These are phyloP conservation scores for Nipponacmea schrenckii DNA, from an alignment of 2,888 invertebrate species.

Conservation along the genomic window DNA sequence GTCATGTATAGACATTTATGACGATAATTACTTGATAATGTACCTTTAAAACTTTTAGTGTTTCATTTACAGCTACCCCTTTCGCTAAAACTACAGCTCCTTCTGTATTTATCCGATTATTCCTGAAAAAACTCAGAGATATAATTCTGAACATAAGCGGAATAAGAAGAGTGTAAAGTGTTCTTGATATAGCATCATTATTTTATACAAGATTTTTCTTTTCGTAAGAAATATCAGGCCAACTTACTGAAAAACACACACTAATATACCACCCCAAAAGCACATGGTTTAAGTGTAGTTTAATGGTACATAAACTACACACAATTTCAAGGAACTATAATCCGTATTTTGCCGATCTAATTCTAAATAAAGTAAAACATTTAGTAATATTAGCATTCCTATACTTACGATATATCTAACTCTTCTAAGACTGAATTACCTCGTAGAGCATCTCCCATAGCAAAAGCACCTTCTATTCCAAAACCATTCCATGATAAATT, in stretches of 20 bases:
- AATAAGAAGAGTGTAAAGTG: not conserved
- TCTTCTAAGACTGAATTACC: slow-evolving; percentile 62
- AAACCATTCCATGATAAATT: slow-evolving; percentile 67
- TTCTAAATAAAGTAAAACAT: too few relatives aligned
- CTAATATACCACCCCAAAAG: slow-evolving; percentile 9
- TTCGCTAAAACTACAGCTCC: slow-evolving; percentile 66
- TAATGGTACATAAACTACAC: slow-evolving; percentile 9
- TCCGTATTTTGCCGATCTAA: not conserved
- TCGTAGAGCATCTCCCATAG: slow-evolving; percentile 64
- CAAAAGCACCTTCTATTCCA: slow-evolving; percentile 62
- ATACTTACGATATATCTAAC: slow-evolving; percentile 62
- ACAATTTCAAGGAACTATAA: not conserved
- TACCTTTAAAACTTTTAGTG: slow-evolving; percentile 62
- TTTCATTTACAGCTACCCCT: slow-evolving; percentile 63
- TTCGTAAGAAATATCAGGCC: not conserved
- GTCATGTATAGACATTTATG: too few relatives aligned
- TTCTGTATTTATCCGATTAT: slow-evolving; percentile 66
- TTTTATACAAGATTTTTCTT: not conserved
- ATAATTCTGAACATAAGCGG: not conserved
- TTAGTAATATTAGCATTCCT: too few relatives aligned
- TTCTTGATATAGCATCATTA: too few relatives aligned
- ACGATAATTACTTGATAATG: not conserved
- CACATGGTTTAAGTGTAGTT: too few relatives aligned
- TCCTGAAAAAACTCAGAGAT: slow-evolving; percentile 49
- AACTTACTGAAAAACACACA: not conserved